Evolutionary conservation across 2,888 invertebrate species (phyloP).

Genomic region (Ennomos quercinarius): DNA sequence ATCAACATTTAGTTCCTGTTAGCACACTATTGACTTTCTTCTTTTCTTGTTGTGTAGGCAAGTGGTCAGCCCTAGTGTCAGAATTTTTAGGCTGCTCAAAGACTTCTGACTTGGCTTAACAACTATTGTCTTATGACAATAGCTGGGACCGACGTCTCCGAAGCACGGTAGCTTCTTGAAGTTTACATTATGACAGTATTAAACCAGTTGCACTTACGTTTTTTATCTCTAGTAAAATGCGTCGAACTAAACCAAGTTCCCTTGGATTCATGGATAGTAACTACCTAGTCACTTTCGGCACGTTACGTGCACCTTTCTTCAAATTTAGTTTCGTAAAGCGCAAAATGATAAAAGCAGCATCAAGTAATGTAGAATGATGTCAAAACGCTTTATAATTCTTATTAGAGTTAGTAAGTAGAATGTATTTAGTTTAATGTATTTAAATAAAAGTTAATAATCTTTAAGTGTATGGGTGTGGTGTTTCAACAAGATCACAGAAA

Average conservation of each 20-base stretch:
- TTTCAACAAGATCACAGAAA: constrained; percentile 21
- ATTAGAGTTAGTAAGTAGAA: constrained; percentile 30
- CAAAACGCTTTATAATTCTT: constrained; percentile 48
- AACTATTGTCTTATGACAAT: too few species aligned
- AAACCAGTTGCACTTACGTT: constrained; percentile 11
- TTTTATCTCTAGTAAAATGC: constrained; percentile 12
- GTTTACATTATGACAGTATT: constrained; percentile 17
- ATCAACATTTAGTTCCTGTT: constrained; percentile 8
- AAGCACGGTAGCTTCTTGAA: too few species aligned
- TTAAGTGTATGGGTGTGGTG: constrained; percentile 21
- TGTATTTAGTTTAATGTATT: constrained; percentile 32
- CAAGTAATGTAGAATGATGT: constrained; percentile 44
- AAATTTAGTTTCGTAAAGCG: constrained; percentile 17
- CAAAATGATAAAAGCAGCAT: constrained; percentile 36
- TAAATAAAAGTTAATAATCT: constrained; percentile 36
- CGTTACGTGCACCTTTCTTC: constrained; percentile 17
- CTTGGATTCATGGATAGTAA: constrained; percentile 23
- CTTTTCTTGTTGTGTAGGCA: too few species aligned
- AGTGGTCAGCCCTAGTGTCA: too few species aligned
- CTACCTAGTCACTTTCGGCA: constrained; percentile 28
- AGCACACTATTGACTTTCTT: constrained; percentile 7
- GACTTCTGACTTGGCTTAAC: too few species aligned
- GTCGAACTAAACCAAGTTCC: constrained; percentile 6
- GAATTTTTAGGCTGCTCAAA: too few species aligned
- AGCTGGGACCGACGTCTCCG: too few species aligned